A percentile compares a stretch with the other conserved stretches of the same genome.
phyloP scores from a whole-genome alignment of 2,888 invertebrate genomes.

The Lathronympha strigana region DNA sequence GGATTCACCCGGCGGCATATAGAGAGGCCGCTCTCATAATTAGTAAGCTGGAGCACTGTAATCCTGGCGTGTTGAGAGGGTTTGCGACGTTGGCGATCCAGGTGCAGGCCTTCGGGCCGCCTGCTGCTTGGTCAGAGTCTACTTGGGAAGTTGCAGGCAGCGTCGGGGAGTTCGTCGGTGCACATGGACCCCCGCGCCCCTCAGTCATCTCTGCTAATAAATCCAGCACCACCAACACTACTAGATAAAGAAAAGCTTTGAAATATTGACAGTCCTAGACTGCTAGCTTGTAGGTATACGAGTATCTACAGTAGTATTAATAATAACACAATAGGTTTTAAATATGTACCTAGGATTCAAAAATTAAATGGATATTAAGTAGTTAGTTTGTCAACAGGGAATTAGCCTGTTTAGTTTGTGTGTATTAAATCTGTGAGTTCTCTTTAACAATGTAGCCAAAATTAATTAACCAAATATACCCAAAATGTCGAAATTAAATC shows the following conservation, averaged over 20 bases:
- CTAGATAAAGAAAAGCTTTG: not conserved
- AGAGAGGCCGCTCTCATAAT: conserved; percentile 75
- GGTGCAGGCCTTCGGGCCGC: conserved; percentile 72
- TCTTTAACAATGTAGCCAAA: conserved; percentile 17
- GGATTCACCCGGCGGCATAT: conserved; percentile 81
- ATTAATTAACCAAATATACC: not conserved
- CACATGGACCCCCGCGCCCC: conserved; percentile 39
- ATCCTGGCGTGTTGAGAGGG: conserved; percentile 67
- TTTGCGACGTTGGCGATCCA: conserved; percentile 76
- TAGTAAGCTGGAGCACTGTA: conserved; percentile 75
- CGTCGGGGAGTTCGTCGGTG: conserved; percentile 66
- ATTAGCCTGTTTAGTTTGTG: conserved; percentile 19
- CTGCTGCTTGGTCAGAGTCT: conserved; percentile 66
- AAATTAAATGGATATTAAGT: not conserved
- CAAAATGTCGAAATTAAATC: too few relatives aligned
- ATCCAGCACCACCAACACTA: not conserved
- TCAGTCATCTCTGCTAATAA: not conserved
- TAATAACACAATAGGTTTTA: not conserved
- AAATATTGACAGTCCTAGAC: not conserved
- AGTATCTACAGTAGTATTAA: too few relatives aligned
- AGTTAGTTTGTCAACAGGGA: conserved; percentile 22
- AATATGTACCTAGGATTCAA: not conserved
- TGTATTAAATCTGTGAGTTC: conserved; percentile 22
- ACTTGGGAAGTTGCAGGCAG: conserved; percentile 67
- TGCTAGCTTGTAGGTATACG: too few relatives aligned